Conservation (phyloP, 2,888 invertebrate species). For the Tetrapedia diversipes region DNA sequence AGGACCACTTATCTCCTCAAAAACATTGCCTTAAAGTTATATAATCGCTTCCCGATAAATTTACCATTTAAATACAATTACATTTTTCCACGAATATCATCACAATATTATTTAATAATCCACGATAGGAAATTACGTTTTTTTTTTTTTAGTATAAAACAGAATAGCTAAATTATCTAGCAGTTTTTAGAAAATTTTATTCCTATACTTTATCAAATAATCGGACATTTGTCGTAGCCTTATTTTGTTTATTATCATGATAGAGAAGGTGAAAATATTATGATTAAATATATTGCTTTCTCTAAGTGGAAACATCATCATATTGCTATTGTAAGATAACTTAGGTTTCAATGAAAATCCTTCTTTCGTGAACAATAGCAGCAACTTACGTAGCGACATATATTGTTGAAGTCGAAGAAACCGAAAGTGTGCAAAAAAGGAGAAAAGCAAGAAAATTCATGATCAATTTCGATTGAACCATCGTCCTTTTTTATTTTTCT, state of each 20-base stretch:
- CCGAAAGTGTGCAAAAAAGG: slow-evolving; percentile 9
- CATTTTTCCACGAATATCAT: not conserved
- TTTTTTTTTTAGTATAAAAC: no score
- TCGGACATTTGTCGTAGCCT: not conserved
- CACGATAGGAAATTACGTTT: no score
- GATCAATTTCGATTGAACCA: not conserved
- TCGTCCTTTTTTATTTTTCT: not conserved
- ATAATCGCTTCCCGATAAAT: not conserved
- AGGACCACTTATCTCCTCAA: no score
- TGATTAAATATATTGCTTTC: not conserved
- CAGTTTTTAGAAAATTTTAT: not conserved
- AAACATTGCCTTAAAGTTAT: no score
- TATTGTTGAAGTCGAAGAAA: slow-evolving; percentile 25
- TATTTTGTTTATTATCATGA: not conserved
- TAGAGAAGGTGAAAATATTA: no score
- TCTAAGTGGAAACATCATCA: not conserved
- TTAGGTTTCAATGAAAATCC: not conserved
- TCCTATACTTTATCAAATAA: not conserved
- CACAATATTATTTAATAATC: no score
- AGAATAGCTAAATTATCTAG: no score
- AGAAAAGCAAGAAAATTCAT: slow-evolving; percentile 4
- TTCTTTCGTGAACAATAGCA: no score
- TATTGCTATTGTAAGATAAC: not conserved
- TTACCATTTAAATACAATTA: not conserved
- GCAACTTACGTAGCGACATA: not conserved